These are phyloP conservation scores for Glaucopsyche alexis DNA, from an alignment of 2,888 invertebrate species.

Conservation along the genomic window DNA sequence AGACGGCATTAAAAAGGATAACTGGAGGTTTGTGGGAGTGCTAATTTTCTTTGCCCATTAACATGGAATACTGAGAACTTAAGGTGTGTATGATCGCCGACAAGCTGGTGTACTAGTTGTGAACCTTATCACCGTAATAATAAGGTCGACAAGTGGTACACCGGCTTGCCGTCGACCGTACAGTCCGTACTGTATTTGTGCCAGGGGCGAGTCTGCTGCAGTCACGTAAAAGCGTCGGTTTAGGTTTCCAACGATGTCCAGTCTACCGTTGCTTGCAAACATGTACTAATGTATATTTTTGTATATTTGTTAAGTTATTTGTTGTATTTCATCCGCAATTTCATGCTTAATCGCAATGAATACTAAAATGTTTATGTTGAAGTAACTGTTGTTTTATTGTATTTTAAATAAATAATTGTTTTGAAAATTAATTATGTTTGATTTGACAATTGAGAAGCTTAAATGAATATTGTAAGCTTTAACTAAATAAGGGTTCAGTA, in stretches of 20 bases:
- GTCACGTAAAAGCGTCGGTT: constrained; percentile 52
- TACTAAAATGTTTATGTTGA: constrained; percentile 11
- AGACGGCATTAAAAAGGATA: constrained; percentile 56
- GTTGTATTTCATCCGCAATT: constrained; percentile 33
- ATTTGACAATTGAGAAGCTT: neutral
- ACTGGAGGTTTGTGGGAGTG: constrained; percentile 56
- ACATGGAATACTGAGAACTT: constrained; percentile 55
- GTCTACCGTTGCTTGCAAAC: constrained; percentile 40
- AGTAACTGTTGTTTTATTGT: constrained; percentile 5
- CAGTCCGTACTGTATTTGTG: constrained; percentile 64
- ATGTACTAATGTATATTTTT: constrained; percentile 31
- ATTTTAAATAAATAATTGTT: neutral
- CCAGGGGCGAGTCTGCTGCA: constrained; percentile 51
- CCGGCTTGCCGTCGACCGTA: constrained; percentile 10
- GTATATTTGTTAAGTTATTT: constrained; percentile 29
- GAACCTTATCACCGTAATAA: neutral
- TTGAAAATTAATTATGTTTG: neutral
- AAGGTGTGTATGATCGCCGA: neutral
- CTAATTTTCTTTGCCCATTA: constrained; percentile 65
- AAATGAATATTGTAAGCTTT: no score
- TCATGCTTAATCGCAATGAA: constrained; percentile 28
- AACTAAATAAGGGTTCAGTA: neutral
- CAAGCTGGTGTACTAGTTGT: constrained; percentile 21
- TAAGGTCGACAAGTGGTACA: neutral
- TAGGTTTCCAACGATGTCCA: constrained; percentile 44